A percentile compares a stretch with the other conserved stretches of the same genome.
Evolutionary conservation across 2,888 invertebrate species (phyloP).

Genomic region (Drosophila niveifrons): DNA sequence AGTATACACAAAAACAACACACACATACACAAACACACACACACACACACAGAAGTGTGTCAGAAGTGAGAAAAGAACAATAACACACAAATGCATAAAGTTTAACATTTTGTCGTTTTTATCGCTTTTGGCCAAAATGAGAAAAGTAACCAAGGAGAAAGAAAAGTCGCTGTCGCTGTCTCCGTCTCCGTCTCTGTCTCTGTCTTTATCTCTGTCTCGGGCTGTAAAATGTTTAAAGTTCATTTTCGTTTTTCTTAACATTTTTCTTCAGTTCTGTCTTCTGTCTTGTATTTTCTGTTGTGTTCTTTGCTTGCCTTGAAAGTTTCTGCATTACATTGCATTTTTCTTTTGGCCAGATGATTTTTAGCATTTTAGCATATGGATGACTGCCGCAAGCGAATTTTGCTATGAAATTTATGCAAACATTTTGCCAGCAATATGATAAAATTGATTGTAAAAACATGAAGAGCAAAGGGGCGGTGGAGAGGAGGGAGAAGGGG

Average conservation of each 20-base stretch:
- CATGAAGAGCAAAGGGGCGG: constrained; percentile 21
- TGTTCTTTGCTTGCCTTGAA: constrained; percentile 41
- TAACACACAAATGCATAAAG: constrained; percentile 61
- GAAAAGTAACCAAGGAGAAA: constrained; percentile 29
- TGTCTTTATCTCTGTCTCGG: constrained; percentile 4
- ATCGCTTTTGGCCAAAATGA: constrained; percentile 35
- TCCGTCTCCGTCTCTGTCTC: constrained; percentile 1
- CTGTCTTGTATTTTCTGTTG: constrained; percentile 5
- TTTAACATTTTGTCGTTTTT: constrained; percentile 61
- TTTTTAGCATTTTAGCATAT: constrained; percentile 69
- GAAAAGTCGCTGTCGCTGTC: constrained; percentile 34
- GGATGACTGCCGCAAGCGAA: constrained; percentile 57
- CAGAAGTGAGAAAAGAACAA: constrained; percentile 25
- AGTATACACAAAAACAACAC: constrained; percentile 2
- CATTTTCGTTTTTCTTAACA: constrained; percentile 27
- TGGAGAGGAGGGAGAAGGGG: not conserved
- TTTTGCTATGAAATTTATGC: constrained; percentile 63
- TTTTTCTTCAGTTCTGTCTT: not conserved
- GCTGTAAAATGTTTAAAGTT: constrained; percentile 60
- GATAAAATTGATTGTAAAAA: constrained; percentile 74
- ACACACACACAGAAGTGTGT: constrained; percentile 11
- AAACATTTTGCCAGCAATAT: constrained; percentile 74
- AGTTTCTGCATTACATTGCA: constrained; percentile 67
- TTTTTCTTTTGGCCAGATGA: constrained; percentile 53
- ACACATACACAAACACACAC: constrained; percentile 21